Conservation (phyloP, 2,797 vertebrate genomes). For the Alca torda region DNA sequence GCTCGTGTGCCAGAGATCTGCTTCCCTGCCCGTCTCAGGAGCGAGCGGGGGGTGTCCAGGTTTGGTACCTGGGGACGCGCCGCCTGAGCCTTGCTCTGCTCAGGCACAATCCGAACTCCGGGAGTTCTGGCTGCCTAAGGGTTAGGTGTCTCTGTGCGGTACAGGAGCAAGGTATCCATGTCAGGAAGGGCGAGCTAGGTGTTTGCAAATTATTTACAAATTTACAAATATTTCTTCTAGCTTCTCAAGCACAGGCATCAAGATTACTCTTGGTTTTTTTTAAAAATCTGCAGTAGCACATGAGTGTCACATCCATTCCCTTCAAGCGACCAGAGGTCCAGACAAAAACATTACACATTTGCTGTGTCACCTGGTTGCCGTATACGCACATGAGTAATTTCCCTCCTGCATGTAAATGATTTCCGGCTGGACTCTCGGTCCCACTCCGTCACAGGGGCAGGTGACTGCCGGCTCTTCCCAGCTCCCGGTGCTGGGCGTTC, state of each 20-base stretch:
- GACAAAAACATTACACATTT: not conserved
- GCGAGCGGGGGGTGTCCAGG: not conserved
- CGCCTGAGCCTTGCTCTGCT: not conserved
- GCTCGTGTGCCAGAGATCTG: not conserved
- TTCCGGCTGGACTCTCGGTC: not conserved
- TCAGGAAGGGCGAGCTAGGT: not conserved
- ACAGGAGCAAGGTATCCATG: rapidly evolving
- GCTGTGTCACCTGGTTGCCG: not conserved
- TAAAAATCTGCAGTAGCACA: rapidly evolving
- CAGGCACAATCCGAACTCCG: not conserved
- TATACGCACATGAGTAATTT: not conserved
- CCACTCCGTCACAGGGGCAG: not conserved
- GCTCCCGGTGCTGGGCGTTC: not conserved
- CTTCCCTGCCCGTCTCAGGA: not conserved
- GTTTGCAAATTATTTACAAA: not conserved
- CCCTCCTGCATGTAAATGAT: not conserved
- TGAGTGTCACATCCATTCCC: not conserved
- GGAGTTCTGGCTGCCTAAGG: not conserved
- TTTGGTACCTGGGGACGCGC: rapidly evolving
- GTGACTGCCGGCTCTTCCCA: not conserved
- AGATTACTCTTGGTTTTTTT: not conserved
- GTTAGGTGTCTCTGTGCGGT: rapidly evolving
- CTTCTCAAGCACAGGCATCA: not conserved
- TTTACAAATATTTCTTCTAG: not conserved
- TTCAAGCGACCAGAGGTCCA: not conserved